phyloP scores from a whole-genome alignment of 1,140 invertebrate species.

The Pentalonia nigronervosa region DNA sequence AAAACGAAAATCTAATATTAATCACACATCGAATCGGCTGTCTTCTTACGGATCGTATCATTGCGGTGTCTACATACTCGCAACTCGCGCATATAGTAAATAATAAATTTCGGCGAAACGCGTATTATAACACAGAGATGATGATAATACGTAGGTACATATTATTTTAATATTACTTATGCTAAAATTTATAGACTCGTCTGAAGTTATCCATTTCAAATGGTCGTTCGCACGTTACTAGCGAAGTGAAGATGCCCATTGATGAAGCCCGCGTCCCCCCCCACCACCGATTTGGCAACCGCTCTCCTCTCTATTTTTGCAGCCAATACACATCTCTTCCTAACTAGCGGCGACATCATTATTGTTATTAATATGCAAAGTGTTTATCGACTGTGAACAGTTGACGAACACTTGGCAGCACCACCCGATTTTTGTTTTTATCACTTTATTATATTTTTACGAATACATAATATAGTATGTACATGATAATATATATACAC shows the following conservation, averaged over 20 bases:
- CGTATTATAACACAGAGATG: neutral
- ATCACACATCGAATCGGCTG: neutral
- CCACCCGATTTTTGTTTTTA: conserved; percentile 12
- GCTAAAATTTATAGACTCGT: neutral
- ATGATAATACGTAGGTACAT: neutral
- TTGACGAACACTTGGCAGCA: conserved; percentile 41
- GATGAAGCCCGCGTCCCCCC: neutral
- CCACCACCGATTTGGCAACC: conserved; percentile 36
- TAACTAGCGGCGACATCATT: conserved; percentile 30
- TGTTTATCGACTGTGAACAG: conserved; percentile 48
- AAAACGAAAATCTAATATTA: neutral
- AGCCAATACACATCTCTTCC: conserved; percentile 41
- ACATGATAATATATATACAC: neutral
- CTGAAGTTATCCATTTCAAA: conserved; percentile 48
- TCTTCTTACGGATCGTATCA: neutral
- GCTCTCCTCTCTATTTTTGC: conserved; percentile 20
- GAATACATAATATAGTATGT: neutral
- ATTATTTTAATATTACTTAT: neutral
- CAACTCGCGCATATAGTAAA: neutral
- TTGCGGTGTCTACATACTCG: neutral
- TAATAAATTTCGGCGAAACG: neutral
- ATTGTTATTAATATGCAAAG: conserved; percentile 41
- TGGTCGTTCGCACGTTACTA: conserved; percentile 52
- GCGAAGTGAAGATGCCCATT: conserved; percentile 19
- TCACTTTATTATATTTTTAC: conserved; percentile 9